These are phyloP conservation scores for Pelobates fuscus DNA, from an alignment of 2,113 vertebrate species.

Conservation along the genomic window DNA sequence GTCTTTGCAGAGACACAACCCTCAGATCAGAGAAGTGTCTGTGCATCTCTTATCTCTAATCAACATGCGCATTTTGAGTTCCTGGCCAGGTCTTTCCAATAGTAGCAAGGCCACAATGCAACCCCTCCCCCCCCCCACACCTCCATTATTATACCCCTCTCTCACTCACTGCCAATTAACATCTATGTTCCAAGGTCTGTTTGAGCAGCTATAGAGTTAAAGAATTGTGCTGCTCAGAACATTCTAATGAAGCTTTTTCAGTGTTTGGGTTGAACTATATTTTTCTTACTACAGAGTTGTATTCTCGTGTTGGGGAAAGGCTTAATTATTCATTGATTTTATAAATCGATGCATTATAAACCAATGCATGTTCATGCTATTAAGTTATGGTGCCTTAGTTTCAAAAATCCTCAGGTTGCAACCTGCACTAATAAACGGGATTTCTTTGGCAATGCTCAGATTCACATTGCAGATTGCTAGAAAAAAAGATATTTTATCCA, in stretches of 20 bases:
- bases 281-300: not conserved
- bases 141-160: not conserved
- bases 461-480: not conserved
- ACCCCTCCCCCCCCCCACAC: too few relatives aligned
- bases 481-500: not conserved
- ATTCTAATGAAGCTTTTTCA: slow-evolving; percentile 9
- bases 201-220: slow-evolving; percentile 21
- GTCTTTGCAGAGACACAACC: slow-evolving; percentile 34
- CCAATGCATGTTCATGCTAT: slow-evolving; percentile 36
- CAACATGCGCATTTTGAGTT: slow-evolving; percentile 41
- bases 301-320: slow-evolving; percentile 1
- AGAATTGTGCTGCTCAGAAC: not conserved
- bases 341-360: slow-evolving; percentile 46
- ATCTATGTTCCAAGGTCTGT: not conserved
- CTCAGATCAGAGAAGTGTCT: slow-evolving; percentile 41
- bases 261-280: slow-evolving; percentile 9
- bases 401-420: slow-evolving; percentile 36
- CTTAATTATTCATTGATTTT: slow-evolving; percentile 46
- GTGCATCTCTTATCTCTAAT: slow-evolving; percentile 45
- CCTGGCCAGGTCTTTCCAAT: slow-evolving; percentile 9
- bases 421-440: slow-evolving; percentile 28
- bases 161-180: not conserved
- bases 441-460: slow-evolving; percentile 8
- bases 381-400: slow-evolving; percentile 9
- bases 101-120: slow-evolving; percentile 1